Conservation (phyloP, 2,888 invertebrate species). For the Belgica antarctica region DNA sequence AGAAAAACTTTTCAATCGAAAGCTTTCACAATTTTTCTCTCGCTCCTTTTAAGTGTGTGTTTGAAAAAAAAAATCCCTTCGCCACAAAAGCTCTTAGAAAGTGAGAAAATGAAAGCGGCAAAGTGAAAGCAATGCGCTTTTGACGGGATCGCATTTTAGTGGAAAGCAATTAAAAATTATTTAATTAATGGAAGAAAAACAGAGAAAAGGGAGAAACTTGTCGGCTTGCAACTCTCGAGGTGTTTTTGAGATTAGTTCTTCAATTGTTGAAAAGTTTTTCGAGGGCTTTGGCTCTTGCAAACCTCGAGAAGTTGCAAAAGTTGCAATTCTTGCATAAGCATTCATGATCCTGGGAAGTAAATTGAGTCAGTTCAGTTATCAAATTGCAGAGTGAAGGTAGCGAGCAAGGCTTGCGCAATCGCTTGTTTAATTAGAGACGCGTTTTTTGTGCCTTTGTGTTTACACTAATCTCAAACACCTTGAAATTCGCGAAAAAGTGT, state of each 20-base stretch:
- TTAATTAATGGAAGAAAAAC: too few relatives aligned
- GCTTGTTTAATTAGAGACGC: not conserved
- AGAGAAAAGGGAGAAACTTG: too few relatives aligned
- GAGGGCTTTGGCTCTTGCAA: not conserved
- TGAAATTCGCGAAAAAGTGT: slow-evolving; percentile 30
- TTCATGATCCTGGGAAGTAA: not conserved
- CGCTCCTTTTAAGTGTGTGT: slow-evolving; percentile 13
- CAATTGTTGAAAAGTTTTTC: slow-evolving; percentile 14
- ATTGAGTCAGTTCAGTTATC: not conserved
- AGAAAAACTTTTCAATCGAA: slow-evolving; percentile 12
- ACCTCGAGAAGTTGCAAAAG: not conserved
- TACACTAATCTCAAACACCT: slow-evolving; percentile 32
- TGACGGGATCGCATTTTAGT: slow-evolving; percentile 3
- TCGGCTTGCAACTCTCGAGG: not conserved
- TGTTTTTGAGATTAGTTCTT: slow-evolving; percentile 41
- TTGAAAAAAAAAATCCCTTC: not conserved
- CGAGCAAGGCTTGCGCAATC: slow-evolving; percentile 26
- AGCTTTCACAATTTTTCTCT: slow-evolving; percentile 4
- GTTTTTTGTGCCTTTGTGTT: slow-evolving; percentile 28
- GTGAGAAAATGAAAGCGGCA: not conserved
- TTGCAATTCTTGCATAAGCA: slow-evolving; percentile 22
- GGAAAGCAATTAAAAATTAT: slow-evolving; percentile 43
- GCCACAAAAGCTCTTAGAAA: slow-evolving; percentile 16
- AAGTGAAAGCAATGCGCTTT: slow-evolving; percentile 24
- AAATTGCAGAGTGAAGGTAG: not conserved